A percentile compares a stretch with the other conserved stretches of the same genome.
Conservation (phyloP, 53 echinoderm and acorn worm species). For the Astropecten irregularis region DNA sequence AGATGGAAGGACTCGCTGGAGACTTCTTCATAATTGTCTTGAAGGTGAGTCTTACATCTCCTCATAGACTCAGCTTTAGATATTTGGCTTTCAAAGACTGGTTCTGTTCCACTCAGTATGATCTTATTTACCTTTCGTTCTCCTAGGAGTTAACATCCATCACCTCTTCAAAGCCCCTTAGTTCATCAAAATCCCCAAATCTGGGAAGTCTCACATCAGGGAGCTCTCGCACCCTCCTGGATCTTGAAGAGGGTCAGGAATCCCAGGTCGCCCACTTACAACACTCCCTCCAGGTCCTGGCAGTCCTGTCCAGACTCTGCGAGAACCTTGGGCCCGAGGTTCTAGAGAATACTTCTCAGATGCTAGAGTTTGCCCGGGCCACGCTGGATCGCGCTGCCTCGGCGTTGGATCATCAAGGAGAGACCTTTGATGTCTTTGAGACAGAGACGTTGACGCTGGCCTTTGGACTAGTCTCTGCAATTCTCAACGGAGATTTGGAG, state of each 20-base stretch:
- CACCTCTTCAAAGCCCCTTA: conserved; percentile 33
- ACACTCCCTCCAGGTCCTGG: conserved; percentile 69
- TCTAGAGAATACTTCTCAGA: conserved; percentile 73
- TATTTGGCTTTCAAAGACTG: background rate
- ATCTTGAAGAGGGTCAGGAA: conserved; percentile 49
- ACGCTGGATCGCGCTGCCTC: conserved; percentile 81
- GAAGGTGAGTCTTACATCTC: too few relatives aligned
- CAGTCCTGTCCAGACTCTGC: conserved; percentile 78
- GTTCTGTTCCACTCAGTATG: background rate
- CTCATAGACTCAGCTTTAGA: background rate
- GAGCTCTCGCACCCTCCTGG: conserved; percentile 43
- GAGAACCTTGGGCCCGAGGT: conserved; percentile 69
- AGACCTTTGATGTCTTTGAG: conserved; percentile 67
- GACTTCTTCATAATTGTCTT: conserved; percentile 90
- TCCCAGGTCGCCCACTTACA: conserved; percentile 42
- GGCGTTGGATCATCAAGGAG: conserved; percentile 46
- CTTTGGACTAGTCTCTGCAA: conserved; percentile 72
- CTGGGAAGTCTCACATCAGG: background rate
- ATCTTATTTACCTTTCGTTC: too few relatives aligned
- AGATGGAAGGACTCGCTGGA: conserved; percentile 71
- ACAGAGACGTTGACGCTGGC: conserved; percentile 84
- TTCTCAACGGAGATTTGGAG: conserved; percentile 63
- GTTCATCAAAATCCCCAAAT: background rate
- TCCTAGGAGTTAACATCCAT: conserved; percentile 52
- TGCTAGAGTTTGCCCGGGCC: conserved; percentile 78